Percentiles rank a stretch among this genome's conserved stretches.
Conservation (phyloP, 2,888 invertebrate genomes). For the Therioaphis trifolii region DNA sequence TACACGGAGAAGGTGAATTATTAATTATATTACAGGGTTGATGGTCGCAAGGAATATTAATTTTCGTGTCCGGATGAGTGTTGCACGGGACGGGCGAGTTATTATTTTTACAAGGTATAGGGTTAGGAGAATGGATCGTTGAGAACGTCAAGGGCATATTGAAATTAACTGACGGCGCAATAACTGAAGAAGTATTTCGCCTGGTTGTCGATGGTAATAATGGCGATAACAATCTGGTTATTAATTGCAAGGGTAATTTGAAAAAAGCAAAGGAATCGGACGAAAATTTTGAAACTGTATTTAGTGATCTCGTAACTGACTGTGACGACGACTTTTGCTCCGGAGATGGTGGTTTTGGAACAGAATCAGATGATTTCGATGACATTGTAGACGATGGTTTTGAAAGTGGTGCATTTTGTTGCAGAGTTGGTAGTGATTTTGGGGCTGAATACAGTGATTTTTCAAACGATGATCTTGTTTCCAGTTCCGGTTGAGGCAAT, state of each 20-base stretch:
- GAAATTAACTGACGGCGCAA: constrained; percentile 38
- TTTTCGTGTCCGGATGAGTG: background rate
- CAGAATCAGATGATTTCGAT: too few species aligned
- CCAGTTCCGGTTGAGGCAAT: background rate
- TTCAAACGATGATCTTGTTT: background rate
- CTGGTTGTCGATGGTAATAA: background rate
- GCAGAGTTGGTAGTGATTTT: background rate
- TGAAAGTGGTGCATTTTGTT: background rate
- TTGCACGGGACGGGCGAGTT: background rate
- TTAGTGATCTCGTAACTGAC: background rate
- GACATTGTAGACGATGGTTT: background rate
- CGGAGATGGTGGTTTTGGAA: background rate
- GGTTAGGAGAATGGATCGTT: background rate
- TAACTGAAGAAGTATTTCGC: constrained; percentile 6
- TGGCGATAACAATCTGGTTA: background rate
- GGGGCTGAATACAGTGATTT: background rate
- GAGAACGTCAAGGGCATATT: constrained; percentile 37
- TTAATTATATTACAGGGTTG: background rate
- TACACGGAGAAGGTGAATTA: background rate
- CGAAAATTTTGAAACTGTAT: background rate
- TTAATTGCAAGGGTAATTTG: constrained; percentile 24
- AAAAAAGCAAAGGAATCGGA: constrained; percentile 18
- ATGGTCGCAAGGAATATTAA: background rate
- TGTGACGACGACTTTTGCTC: background rate
- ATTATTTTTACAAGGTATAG: background rate